Evolutionary conservation across 1,140 invertebrate species (phyloP).

Genomic region (Meloidogyne floridensis): DNA sequence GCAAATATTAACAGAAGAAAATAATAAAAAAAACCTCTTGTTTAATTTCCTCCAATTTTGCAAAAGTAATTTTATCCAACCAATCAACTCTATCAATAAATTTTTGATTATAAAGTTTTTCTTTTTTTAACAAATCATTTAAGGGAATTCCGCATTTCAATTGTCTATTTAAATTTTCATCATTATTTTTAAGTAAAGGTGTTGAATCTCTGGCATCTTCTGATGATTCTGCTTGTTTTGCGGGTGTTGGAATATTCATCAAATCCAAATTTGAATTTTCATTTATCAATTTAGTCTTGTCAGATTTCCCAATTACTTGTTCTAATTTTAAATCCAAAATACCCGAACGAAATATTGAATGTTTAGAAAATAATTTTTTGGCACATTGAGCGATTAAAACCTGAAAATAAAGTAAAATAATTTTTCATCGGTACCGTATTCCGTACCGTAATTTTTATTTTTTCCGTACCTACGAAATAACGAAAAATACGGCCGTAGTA

Average conservation of each 20-base stretch:
- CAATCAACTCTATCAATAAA: slow-evolving; percentile 93
- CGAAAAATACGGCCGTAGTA: no score
- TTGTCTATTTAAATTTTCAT: slow-evolving; percentile 19
- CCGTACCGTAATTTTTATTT: no score
- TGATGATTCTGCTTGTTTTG: slow-evolving; percentile 12
- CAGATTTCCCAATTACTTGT: slow-evolving; percentile 13
- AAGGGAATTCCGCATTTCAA: slow-evolving; percentile 16
- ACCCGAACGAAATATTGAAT: slow-evolving; percentile 56
- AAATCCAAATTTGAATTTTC: background rate
- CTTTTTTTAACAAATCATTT: slow-evolving; percentile 71
- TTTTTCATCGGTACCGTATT: no score
- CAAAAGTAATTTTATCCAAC: slow-evolving; percentile 90
- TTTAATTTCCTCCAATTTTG: slow-evolving; percentile 92
- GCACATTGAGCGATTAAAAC: slow-evolving; percentile 51
- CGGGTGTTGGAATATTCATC: background rate
- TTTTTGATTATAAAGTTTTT: slow-evolving; percentile 90
- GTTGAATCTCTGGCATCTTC: slow-evolving; percentile 22
- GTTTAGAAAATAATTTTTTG: slow-evolving; percentile 74
- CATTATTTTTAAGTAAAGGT: slow-evolving; percentile 16
- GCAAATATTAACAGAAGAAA: no score
- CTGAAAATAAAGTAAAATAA: slow-evolving; percentile 20
- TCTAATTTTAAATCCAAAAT: slow-evolving; percentile 41
- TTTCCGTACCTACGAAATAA: no score
- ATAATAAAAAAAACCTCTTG: slow-evolving; percentile 76
- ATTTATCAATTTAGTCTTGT: background rate